A percentile compares a stretch with the other conserved stretches of the same genome.
These are phyloP conservation scores for Sclerurus mexicanus DNA, from an alignment of 2,113 vertebrate genomes.

Conservation along the genomic window DNA sequence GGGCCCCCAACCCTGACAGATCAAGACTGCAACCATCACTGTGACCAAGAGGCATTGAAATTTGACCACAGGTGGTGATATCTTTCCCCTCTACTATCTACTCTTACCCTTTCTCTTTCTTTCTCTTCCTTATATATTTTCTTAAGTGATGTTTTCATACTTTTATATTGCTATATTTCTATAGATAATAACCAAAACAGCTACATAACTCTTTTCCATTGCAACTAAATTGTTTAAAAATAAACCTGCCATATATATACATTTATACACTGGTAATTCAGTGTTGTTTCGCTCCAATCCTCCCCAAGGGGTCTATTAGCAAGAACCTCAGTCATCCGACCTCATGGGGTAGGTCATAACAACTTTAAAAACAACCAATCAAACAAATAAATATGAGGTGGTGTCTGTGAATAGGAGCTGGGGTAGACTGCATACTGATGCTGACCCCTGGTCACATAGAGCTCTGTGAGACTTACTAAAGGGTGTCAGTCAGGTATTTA, in stretches of 20 bases:
- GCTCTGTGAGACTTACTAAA: not conserved
- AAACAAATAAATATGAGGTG: not conserved
- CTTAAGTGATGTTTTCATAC: not conserved
- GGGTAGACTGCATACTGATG: not conserved
- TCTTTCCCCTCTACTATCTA: not conserved
- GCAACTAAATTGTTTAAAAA: not conserved
- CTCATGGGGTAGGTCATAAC: not conserved
- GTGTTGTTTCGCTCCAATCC: not conserved
- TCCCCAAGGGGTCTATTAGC: not conserved
- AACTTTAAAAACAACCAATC: not conserved
- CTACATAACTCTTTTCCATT: not conserved
- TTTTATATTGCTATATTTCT: not conserved
- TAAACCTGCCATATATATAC: not conserved
- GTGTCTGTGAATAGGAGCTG: not conserved
- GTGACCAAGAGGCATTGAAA: not conserved
- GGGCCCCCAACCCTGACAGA: not conserved
- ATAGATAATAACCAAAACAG: not conserved
- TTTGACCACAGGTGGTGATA: not conserved
- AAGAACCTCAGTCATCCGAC: not conserved
- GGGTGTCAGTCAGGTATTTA: not conserved
- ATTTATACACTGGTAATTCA: not conserved
- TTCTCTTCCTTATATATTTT: not conserved
- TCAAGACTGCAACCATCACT: not conserved
- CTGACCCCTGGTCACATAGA: not conserved
- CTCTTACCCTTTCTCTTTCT: not conserved